Conservation (phyloP, 2,113 vertebrate species). For the Acinonyx jubatus region DNA sequence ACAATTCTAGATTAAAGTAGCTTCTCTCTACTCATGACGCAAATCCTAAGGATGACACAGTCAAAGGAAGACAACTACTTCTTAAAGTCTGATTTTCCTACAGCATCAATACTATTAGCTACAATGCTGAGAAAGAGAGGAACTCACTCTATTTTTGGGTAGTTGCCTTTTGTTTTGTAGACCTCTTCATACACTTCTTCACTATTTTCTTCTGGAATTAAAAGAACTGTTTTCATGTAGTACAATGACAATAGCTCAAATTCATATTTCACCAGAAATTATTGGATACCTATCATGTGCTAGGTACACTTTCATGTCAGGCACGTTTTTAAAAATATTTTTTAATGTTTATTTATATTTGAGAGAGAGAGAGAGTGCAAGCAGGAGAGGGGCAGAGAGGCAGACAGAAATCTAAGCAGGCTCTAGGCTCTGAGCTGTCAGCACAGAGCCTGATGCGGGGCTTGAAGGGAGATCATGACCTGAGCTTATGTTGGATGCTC, state of each 20-base stretch:
- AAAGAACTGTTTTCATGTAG: neutral
- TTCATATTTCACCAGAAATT: neutral
- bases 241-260: neutral
- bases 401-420: too few relatives aligned
- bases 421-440: too few relatives aligned
- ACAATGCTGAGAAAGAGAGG: neutral
- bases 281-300: neutral
- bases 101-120: neutral
- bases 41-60: neutral
- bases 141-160: constrained; percentile 80
- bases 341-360: too few relatives aligned
- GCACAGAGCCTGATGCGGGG: too few relatives aligned
- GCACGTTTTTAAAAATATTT: too few relatives aligned
- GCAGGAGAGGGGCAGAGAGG: too few relatives aligned
- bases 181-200: constrained; percentile 90
- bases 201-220: constrained; percentile 89
- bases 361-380: too few relatives aligned
- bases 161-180: constrained; percentile 69
- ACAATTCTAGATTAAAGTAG: neutral
- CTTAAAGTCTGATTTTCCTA: neutral
- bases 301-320: neutral
- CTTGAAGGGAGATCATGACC: too few relatives aligned
- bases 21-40: neutral
- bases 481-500: too few relatives aligned
- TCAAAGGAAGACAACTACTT: neutral